Evolutionary conservation across 2,888 invertebrate genomes (phyloP).

Genomic region (Callyntrura guangdongensis): DNA sequence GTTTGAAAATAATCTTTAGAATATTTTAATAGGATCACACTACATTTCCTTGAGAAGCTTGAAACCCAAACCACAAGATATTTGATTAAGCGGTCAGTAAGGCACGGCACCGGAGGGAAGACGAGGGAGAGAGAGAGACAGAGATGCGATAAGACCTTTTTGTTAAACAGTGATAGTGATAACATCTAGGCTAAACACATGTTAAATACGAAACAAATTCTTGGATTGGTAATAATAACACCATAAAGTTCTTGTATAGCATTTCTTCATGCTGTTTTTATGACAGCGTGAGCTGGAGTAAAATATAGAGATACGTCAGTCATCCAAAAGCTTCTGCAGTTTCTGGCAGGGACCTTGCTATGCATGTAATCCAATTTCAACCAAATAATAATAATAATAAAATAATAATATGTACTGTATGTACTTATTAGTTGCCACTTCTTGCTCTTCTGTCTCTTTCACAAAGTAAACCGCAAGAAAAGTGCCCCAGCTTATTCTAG

Average conservation of each 20-base stretch:
- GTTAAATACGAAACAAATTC: slow-evolving; percentile 39
- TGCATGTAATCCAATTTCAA: slow-evolving; percentile 58
- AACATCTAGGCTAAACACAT: slow-evolving; percentile 57
- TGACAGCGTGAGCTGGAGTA: slow-evolving; percentile 64
- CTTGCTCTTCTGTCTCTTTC: neutral
- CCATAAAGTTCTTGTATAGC: neutral
- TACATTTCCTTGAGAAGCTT: slow-evolving; percentile 15
- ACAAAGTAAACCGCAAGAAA: slow-evolving; percentile 37
- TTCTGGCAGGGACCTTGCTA: slow-evolving; percentile 29
- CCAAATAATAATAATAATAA: neutral
- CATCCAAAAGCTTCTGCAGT: slow-evolving; percentile 2
- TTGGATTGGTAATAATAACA: slow-evolving; percentile 48
- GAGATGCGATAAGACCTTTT: slow-evolving; percentile 44
- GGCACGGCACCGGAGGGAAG: slow-evolving; percentile 26
- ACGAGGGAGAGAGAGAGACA: neutral
- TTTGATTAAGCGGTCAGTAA: slow-evolving; percentile 58
- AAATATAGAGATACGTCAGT: slow-evolving; percentile 7
- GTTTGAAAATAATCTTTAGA: slow-evolving; percentile 23
- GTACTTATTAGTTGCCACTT: neutral
- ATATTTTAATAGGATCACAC: slow-evolving; percentile 47
- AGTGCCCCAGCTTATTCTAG: slow-evolving; percentile 31
- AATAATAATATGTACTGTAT: too few species aligned
- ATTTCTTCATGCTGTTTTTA: neutral
- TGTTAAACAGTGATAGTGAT: slow-evolving; percentile 5
- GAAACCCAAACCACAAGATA: neutral